Evolutionary conservation across 2,888 invertebrate species (phyloP).

Genomic region (Phyto melanocephala): DNA sequence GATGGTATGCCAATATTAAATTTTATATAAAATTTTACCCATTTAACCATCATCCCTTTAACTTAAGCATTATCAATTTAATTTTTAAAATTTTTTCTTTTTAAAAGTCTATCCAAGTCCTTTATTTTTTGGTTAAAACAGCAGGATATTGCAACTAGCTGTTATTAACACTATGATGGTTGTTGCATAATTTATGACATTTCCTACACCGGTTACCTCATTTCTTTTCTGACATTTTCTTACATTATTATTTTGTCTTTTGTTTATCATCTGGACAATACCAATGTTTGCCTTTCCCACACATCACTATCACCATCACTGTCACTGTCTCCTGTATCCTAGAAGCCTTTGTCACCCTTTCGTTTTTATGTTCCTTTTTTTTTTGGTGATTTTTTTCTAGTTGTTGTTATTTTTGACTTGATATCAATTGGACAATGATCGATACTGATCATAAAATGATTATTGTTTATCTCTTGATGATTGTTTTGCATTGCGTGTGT

Average conservation of each 20-base stretch:
- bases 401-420: slow-evolving; percentile 9
- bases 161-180: slow-evolving; percentile 26
- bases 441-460: slow-evolving; percentile 63
- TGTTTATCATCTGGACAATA: background rate
- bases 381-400: background rate
- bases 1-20: too few relatives aligned
- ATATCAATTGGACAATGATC: slow-evolving; percentile 55
- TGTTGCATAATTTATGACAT: slow-evolving; percentile 61
- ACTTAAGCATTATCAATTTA: background rate
- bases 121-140: slow-evolving; percentile 34
- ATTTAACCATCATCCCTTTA: too few relatives aligned
- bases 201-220: slow-evolving; percentile 25
- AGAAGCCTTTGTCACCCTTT: slow-evolving; percentile 46
- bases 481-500: slow-evolving; percentile 53
- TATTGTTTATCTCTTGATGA: slow-evolving; percentile 51
- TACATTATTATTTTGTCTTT: background rate
- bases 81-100: background rate
- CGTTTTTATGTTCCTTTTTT: slow-evolving; percentile 22
- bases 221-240: slow-evolving; percentile 14
- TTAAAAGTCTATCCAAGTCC: background rate
- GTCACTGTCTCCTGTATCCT: slow-evolving; percentile 6
- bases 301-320: slow-evolving; percentile 48
- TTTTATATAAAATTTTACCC: too few relatives aligned
- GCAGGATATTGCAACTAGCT: slow-evolving; percentile 56
- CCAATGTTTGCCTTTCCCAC: slow-evolving; percentile 61